Evolutionary conservation across 2,113 vertebrate species (phyloP), one percentile per base, ranked within the genome.

Genomic region (Mormyrus iriodes): DNA sequence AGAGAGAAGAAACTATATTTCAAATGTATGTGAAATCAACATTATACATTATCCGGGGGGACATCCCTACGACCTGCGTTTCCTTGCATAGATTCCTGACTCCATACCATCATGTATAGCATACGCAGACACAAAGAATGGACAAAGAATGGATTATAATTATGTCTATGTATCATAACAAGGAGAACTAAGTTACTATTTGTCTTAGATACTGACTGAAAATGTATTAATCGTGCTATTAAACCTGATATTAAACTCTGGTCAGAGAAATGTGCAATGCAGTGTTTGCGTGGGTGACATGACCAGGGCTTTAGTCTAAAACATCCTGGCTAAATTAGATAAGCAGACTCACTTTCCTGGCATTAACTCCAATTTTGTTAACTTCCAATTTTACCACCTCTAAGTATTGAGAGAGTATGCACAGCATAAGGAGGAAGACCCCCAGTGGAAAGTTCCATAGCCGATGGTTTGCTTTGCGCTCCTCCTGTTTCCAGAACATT

Each of bases 401-500:
- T 69, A 10, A 69, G n/a, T 31, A 82, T 24, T 9, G n/a, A 44
- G 76, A 44, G 76, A 82, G 9, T 8, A 17, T 1, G 17, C 76
- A 44, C n/a, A 13, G 61, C 27, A 69, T 31, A n/a, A 15, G 61
- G 19, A 42, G 42, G 39, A 39, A 42, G 7, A 21, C 76, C 31
- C 73, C 15, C 39, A 5, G 4, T 7, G 39, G 79, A 83, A 83
- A 6, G 8, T 83, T 46, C 79, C 42, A 83, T 42, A 83, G 79
- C 79, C 5, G 5, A 17, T 4, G 24, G 42, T 21, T 48, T 84
- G 42, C 82, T 48, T 3, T 6, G 39, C 7, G 2, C 76, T 48
- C 39, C 42, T 84, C 93, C 88, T 93, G 46, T 93, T 91, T 84
- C 44, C 87, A 84, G 79, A 15, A 52, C 35, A 82, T 86, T 44